Conservation (phyloP, 2,888 invertebrate genomes). For the Acanthosepion esculentum region DNA sequence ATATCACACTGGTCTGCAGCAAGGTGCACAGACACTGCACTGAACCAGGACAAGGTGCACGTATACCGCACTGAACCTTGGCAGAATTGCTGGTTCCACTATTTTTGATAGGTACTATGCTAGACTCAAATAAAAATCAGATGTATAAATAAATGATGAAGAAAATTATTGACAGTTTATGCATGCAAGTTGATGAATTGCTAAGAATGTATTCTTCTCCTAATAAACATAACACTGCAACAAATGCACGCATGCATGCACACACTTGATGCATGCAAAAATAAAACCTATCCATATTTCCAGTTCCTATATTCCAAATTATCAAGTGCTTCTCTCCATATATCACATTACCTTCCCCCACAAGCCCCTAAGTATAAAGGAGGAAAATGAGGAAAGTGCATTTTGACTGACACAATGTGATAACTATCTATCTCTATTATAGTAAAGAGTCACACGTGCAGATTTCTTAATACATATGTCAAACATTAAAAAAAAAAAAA, state of each 20-base stretch:
- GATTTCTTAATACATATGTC: not conserved
- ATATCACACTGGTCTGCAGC: no score
- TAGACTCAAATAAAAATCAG: not conserved
- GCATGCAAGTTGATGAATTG: not conserved
- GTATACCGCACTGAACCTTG: no score
- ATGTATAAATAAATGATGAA: not conserved
- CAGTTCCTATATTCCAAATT: not conserved
- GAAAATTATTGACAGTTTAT: not conserved
- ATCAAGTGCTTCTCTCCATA: not conserved
- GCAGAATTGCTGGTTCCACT: no score
- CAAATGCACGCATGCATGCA: not conserved
- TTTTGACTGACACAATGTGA: not conserved
- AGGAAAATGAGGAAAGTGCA: not conserved
- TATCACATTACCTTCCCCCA: not conserved
- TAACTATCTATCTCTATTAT: not conserved
- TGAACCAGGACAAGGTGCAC: no score
- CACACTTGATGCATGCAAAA: not conserved
- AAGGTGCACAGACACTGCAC: no score
- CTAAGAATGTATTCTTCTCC: not conserved
- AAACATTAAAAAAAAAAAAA: not conserved
- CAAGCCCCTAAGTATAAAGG: not conserved
- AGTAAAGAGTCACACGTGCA: constrained; percentile 15
- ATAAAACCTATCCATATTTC: not conserved
- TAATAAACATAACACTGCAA: not conserved
- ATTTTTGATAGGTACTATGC: no score